Base-by-base conservation (phyloP, 1,140 invertebrate genomes). In the Sogatella furcifera region DNA sequence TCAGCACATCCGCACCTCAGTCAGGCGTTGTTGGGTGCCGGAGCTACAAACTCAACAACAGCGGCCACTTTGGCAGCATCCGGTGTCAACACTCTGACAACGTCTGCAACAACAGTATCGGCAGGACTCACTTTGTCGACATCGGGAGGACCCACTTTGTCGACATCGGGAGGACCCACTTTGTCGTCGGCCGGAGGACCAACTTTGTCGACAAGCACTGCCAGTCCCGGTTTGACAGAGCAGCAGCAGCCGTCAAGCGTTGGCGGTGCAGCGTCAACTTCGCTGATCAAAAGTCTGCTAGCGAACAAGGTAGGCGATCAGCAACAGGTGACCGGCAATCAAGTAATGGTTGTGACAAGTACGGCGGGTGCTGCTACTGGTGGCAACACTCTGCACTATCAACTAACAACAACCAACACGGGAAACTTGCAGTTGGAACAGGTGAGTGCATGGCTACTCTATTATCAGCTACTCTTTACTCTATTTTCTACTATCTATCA, bases 251-350 rank as follows among this genome's bases (percentile, higher is more conserved):
- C 52, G 69, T 67, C 64, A 55, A 28, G 24, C 24, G 24, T 2
- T 6, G 68, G 69, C 52, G 71, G 69, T 57, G 69, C 73, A 22
- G 73, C 74, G 24, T 74, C 74, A 55, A 81, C 81, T 67, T 88
- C 86, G 60, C 78, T 91, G 66, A 90, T 92, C 69, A 91, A 92
- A 77, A 90, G 84, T 76, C 79, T 92, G 58, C 75, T 92, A 73
- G 89, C 89, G 64, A 90, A 84, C 73, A 92, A 92, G 80, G 85
- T 92, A 78, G 76, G 22, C 19, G 63, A 64, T 38, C 53, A 44
- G 34, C 34, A 38, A 38, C 34, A 38, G 34, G 3, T 38, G 9
- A 38, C 34, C 34, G 34, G 34, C 34, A 38, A 38, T 38, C 34
- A 38, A 38, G 34, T 38, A 34, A 46, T 46, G 21, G 42, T 24